Evolutionary conservation across 1,140 invertebrate species (phyloP), one percentile per base, ranked within the genome.

Genomic region (Bombyx mandarina): DNA sequence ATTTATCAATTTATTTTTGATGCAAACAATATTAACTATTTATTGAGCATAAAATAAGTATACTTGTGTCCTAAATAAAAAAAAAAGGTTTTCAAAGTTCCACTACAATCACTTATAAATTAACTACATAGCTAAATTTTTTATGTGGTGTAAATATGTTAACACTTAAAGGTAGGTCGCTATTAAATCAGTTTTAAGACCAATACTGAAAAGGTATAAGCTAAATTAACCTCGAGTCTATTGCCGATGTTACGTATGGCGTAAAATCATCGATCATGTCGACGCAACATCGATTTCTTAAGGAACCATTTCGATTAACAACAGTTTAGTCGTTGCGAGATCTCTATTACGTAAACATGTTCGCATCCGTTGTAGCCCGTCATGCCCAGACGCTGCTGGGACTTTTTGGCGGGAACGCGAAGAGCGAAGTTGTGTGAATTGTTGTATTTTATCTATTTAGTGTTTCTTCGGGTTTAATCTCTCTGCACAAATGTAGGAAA

Each of bases 131-230:
- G 69, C 79, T 86, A 84, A 65, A 62, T 78, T 82, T 75, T 67
- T 73, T 73, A 71, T 67, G 74, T 75, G 71, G 78, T 80, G 77
- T 86, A 79, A 78, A 83, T 79, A 83, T 66, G 75, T 75, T 82
- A 77, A 76, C 75, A 58, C 73, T 73, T 76, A 77, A 73, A 75
- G 71, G 76, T 79, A 71, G 69, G 71, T 73, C 72, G 68, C 62
- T 73, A 70, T 56, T 73, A 74, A 78, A 71, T 80, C 78, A 77
- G 77, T 82, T 78, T 66, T 52, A 67, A 64, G 73, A 83, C 69
- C 71, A 86, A 86, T 86, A 86, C 82, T 86, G 82, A 82, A 79
- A 78, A 79, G 82, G 80, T 77, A 74, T 77, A 70, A 69, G 72
- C 73, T 82, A 82, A 71, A 69, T 82, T 81, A 75, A 66, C 70